These are phyloP conservation scores for Hoplostethus mediterraneus DNA, from an alignment of 2,797 vertebrate species.

Conservation along the genomic window DNA sequence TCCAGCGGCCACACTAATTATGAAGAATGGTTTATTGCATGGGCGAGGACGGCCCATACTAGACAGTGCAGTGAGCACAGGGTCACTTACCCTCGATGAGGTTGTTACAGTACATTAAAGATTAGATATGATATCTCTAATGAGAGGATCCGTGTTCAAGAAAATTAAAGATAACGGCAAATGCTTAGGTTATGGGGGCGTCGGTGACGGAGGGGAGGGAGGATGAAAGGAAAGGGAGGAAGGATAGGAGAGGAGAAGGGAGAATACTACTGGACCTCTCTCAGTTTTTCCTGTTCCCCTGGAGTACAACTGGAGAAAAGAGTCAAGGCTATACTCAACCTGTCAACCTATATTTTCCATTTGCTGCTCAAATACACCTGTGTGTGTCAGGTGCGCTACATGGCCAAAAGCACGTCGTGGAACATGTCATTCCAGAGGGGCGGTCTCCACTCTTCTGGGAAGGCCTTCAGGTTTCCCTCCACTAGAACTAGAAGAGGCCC, in stretches of 20 bases:
- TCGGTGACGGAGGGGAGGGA: neutral
- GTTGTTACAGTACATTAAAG: slow-evolving; percentile 68
- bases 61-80: slow-evolving; percentile 54
- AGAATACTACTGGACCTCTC: neutral
- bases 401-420: no score
- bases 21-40: slow-evolving; percentile 79
- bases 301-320: neutral
- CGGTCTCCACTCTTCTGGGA: no score
- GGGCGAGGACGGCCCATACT: slow-evolving; percentile 59
- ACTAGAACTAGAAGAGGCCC: no score
- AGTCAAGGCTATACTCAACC: neutral
- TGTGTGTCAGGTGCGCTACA: no score
- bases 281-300: neutral
- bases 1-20: slow-evolving; percentile 77
- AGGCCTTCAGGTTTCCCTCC: no score
- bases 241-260: neutral
- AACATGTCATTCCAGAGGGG: no score
- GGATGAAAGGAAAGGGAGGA: neutral
- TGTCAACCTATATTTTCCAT: no score
- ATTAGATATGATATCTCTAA: slow-evolving; percentile 68
- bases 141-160: slow-evolving; percentile 55
- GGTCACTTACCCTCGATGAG: slow-evolving; percentile 71
- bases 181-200: slow-evolving; percentile 14
- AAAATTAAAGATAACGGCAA: slow-evolving; percentile 43
- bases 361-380: no score